phyloP scores from a whole-genome alignment of 2,113 vertebrate genomes.

The Pelmatolapia mariae region DNA sequence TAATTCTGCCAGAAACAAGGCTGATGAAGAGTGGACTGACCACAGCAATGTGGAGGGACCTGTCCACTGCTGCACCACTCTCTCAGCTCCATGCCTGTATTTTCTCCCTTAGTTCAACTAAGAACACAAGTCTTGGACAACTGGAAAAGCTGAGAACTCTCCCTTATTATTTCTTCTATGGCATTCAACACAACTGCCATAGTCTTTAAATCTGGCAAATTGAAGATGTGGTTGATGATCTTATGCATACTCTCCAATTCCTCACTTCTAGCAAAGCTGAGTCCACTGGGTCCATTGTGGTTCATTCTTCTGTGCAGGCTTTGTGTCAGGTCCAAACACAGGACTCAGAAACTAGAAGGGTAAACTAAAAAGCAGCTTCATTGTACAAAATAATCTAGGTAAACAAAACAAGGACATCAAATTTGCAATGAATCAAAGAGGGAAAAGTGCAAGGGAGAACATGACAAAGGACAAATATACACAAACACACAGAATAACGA shows the following conservation, averaged over 20 bases:
- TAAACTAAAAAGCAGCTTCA: neutral
- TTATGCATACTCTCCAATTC: neutral
- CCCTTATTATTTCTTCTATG: neutral
- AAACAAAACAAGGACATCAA: neutral
- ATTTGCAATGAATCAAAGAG: neutral
- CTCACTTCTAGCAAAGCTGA: neutral
- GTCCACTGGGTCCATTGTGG: neutral
- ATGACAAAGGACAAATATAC: neutral
- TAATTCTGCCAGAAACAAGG: too few relatives aligned
- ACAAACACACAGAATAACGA: neutral
- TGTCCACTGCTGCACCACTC: neutral
- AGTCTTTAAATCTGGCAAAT: accelerated
- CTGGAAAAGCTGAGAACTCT: neutral
- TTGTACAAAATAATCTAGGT: accelerated
- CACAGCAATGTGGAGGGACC: neutral
- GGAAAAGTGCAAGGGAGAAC: neutral
- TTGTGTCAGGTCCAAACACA: accelerated
- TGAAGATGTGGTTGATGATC: neutral
- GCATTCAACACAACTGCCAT: neutral
- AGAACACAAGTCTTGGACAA: neutral
- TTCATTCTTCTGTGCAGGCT: neutral
- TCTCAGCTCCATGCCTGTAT: neutral
- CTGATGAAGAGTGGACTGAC: neutral
- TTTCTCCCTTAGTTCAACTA: neutral
- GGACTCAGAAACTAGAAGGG: neutral